Percentiles rank a stretch among this genome's conserved stretches.
These are phyloP conservation scores for Xenops minutus DNA, from an alignment of 2,797 vertebrate genomes.

Conservation along the genomic window DNA sequence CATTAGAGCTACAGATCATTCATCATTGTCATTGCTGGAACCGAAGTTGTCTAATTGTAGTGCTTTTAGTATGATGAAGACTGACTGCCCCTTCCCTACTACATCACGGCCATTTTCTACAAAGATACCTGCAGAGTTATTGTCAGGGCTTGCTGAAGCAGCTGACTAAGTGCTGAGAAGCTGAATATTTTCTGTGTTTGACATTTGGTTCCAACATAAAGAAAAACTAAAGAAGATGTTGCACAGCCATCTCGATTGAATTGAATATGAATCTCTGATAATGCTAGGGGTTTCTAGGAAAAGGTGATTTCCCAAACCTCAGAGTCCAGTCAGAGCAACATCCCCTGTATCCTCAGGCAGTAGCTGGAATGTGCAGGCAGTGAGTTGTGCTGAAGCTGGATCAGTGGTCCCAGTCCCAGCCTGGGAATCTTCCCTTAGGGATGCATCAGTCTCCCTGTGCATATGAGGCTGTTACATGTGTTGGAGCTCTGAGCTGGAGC, in stretches of 20 bases:
- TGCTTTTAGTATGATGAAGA: background rate
- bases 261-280: background rate
- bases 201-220: background rate
- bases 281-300: background rate
- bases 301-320: background rate
- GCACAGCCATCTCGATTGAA: background rate
- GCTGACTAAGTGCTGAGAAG: background rate
- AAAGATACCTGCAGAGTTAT: background rate
- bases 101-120: background rate
- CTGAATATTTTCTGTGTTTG: background rate
- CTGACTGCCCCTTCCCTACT: background rate
- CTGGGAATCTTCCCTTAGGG: background rate
- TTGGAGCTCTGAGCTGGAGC: background rate
- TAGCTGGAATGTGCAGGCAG: fast-evolving
- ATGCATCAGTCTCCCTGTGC: fast-evolving
- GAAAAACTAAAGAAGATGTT: background rate
- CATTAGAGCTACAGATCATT: background rate
- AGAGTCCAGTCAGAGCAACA: fast-evolving
- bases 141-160: background rate
- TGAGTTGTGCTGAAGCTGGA: background rate
- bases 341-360: background rate
- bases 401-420: background rate
- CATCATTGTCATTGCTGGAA: background rate
- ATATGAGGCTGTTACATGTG: fast-evolving
- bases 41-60: background rate